Conservation (phyloP, 2,797 vertebrate genomes). For the Calcarius lapponicus region DNA sequence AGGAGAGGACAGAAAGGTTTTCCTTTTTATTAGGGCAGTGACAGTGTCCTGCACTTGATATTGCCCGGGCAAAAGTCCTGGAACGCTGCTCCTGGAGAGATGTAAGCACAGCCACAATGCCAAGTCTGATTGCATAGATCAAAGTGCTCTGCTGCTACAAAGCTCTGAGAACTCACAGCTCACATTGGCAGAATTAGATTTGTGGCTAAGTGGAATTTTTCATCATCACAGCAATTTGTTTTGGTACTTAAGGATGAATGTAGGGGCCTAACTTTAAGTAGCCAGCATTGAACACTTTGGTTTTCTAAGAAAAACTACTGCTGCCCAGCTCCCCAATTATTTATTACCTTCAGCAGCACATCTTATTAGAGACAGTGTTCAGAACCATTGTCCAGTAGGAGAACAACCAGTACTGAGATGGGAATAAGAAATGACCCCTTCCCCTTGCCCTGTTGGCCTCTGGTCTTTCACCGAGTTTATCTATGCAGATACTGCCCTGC, state of each 20-base stretch:
- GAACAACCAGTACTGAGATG: neutral
- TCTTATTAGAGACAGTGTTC: neutral
- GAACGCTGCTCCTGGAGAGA: neutral
- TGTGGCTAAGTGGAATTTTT: constrained; percentile 50
- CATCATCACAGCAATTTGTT: constrained; percentile 20
- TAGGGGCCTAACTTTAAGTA: neutral
- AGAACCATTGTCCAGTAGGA: neutral
- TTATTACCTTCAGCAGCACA: neutral
- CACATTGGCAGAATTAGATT: constrained; percentile 10
- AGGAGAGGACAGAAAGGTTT: neutral
- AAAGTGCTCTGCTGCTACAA: neutral
- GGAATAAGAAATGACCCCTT: neutral
- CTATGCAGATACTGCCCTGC: constrained; percentile 14
- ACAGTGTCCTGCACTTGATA: neutral
- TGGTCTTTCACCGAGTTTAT: neutral
- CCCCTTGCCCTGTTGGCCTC: neutral
- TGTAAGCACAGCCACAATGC: neutral
- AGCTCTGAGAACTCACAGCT: constrained; percentile 19
- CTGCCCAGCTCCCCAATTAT: neutral
- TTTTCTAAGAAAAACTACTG: neutral
- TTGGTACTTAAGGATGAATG: constrained; percentile 6
- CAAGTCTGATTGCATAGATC: constrained; percentile 42
- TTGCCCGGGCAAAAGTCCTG: neutral
- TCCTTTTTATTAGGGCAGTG: neutral
- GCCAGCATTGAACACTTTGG: neutral